Percentiles rank a stretch among this genome's conserved stretches.
Conservation (phyloP, 2,888 invertebrate genomes). For the Epistrophe grossulariae region DNA sequence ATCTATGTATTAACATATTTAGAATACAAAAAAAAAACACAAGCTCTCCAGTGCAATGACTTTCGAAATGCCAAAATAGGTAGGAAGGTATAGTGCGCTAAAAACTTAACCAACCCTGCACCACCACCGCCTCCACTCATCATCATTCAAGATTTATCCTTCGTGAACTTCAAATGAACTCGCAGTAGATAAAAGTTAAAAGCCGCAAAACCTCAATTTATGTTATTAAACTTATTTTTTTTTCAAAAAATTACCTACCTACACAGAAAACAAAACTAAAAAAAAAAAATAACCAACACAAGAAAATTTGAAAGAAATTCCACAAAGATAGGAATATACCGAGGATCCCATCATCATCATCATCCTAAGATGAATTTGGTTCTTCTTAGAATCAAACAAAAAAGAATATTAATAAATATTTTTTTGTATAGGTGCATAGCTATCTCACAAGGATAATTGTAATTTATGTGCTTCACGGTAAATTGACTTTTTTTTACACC, state of each 20-base stretch:
- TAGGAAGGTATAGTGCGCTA: background rate
- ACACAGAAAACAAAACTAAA: background rate
- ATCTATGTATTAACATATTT: background rate
- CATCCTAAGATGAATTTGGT: slow-evolving; percentile 27
- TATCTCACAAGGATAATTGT: slow-evolving; percentile 73
- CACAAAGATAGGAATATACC: background rate
- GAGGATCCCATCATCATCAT: background rate
- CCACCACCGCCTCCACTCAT: background rate
- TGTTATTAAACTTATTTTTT: background rate
- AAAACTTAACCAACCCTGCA: background rate
- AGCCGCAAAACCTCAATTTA: slow-evolving; percentile 65
- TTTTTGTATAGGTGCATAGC: slow-evolving; percentile 36
- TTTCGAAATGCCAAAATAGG: slow-evolving; percentile 18
- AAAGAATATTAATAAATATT: slow-evolving; percentile 51
- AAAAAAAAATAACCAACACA: slow-evolving; percentile 29
- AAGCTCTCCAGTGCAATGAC: slow-evolving; percentile 59
- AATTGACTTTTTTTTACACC: slow-evolving; percentile 59
- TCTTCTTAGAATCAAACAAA: slow-evolving; percentile 37
- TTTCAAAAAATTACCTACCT: background rate
- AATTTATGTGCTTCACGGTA: slow-evolving; percentile 74
- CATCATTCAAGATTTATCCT: slow-evolving; percentile 47
- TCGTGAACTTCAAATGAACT: slow-evolving; percentile 71
- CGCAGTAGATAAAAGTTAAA: slow-evolving; percentile 59
- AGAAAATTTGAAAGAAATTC: slow-evolving; percentile 22
- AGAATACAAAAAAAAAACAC: background rate